Conservation (phyloP, 2,797 vertebrate species). For the Myotis daubentonii region DNA sequence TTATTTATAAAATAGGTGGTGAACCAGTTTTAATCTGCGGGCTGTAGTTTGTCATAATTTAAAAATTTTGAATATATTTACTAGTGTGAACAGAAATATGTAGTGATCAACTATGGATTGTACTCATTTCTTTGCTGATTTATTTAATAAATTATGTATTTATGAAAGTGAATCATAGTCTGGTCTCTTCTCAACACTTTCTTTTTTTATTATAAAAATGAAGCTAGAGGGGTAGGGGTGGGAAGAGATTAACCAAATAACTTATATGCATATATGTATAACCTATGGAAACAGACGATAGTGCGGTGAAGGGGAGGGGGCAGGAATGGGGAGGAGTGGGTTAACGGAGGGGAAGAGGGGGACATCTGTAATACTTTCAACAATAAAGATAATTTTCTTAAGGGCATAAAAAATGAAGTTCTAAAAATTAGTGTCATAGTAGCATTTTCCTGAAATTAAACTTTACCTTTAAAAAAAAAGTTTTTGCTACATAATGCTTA, state of each 20-base stretch:
- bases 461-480: neutral
- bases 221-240: neutral
- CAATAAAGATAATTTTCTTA: too few species aligned
- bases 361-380: too few species aligned
- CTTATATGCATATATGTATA: too few species aligned
- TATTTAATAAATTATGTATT: slow-evolving; percentile 18
- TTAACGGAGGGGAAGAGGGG: too few species aligned
- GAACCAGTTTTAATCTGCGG: neutral
- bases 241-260: too few species aligned
- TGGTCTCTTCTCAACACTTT: neutral
- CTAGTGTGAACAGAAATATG: neutral
- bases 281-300: too few species aligned
- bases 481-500: neutral
- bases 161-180: neutral
- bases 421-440: neutral
- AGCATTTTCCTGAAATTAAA: neutral
- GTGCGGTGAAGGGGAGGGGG: too few species aligned
- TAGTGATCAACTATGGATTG: neutral
- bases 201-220: neutral
- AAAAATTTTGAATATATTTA: neutral
- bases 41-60: neutral
- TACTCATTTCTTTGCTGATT: slow-evolving; percentile 20
- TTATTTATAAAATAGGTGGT: neutral
- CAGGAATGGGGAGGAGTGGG: too few species aligned
- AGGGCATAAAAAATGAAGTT: neutral